Conservation (phyloP, 2,113 vertebrate species). For the Helogale parvula region DNA sequence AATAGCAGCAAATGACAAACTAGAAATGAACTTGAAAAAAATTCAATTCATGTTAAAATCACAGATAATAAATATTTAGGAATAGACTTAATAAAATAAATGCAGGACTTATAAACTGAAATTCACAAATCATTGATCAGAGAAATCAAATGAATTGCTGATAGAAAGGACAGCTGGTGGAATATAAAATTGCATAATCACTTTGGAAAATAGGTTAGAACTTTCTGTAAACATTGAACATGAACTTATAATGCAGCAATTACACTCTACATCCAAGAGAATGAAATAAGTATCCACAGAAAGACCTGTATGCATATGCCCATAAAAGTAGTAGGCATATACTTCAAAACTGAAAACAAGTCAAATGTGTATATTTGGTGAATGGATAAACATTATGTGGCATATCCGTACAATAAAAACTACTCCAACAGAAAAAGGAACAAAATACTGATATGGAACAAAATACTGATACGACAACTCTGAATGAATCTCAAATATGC, state of each 20-base stretch:
- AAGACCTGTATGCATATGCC: neutral
- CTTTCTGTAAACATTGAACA: neutral
- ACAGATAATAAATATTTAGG: neutral
- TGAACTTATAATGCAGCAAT: neutral
- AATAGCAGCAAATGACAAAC: neutral
- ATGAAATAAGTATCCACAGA: neutral
- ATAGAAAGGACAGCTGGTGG: neutral
- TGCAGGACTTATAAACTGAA: neutral
- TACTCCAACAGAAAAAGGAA: neutral
- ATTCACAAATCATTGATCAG: neutral
- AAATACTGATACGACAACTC: neutral
- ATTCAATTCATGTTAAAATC: neutral
- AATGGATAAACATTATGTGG: neutral
- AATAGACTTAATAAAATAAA: neutral
- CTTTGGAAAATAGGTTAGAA: neutral
- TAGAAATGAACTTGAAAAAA: neutral
- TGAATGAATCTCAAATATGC: neutral
- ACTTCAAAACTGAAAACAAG: neutral
- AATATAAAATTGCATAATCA: neutral
- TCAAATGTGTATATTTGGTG: neutral
- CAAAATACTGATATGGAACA: neutral
- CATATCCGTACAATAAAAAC: neutral
- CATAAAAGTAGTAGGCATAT: neutral
- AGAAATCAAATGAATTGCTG: neutral
- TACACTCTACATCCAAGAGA: neutral